Base-by-base conservation (phyloP, 1,140 invertebrate species). In the Aleiodes sp. region DNA sequence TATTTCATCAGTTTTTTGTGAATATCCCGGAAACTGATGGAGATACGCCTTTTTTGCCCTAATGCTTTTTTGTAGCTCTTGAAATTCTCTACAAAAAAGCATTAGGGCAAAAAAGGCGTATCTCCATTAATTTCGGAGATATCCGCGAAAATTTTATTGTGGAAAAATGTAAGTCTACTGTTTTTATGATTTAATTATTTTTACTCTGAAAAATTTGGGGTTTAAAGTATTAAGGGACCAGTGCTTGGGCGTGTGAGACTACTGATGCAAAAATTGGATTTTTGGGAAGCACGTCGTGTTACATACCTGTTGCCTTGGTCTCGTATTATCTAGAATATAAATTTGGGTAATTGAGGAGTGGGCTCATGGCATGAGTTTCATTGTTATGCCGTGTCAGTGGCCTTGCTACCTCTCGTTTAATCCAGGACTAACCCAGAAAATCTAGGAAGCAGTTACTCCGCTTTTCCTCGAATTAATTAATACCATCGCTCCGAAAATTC, bases 181-280 rank as follows among this genome's bases (percentile, higher is more conserved):
- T n/a, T n/a, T n/a, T n/a, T n/a, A n/a, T n/a, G n/a, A n/a, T n/a
- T n/a, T n/a, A n/a, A n/a, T n/a, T n/a, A n/a, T n/a, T n/a, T 43
- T 24, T 59, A n/a, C 12, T 67, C 56, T 41, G 9, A 16, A 10
- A 52, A 12, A 52, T 24, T 24, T 52, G 3, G 46, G 19, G n/a
- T n/a, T n/a, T 19, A 19, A 9, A 21, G 46, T 3, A 21, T 4
- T 21, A 21, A 2, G 1, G 7, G 4, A n/a, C n/a, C n/a, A n/a
- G 39, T 16, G 21, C 26, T 52, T 6, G 16, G 46, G 46, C 46
- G 46, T 52, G 46, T 26, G 46, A 52, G 19, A 52, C 46, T 52
- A 52, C 26, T 52, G 46, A 52, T 52, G 46, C 46, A 52, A 52
- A 19, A 52, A 52, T 52, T 52, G 46, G 21, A 52, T 52, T 52